phyloP scores from a whole-genome alignment of 1,140 invertebrate genomes.

The Cydia pomonella region DNA sequence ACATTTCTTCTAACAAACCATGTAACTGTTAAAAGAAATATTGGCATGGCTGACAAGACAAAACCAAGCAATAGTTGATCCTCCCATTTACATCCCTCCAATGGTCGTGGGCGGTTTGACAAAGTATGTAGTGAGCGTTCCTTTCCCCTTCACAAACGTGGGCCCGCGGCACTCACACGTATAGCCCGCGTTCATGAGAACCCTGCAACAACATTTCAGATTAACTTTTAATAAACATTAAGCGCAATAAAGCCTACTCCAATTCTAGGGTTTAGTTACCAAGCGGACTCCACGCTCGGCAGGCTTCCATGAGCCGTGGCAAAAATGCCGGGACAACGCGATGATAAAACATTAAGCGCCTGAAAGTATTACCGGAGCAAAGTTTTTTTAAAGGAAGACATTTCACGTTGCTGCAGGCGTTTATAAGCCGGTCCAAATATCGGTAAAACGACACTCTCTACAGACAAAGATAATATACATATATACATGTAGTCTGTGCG shows the following conservation, averaged over 20 bases:
- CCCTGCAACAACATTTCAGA: slow-evolving; percentile 63
- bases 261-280: too few species aligned
- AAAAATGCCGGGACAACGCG: too few species aligned
- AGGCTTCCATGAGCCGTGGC: too few species aligned
- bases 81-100: slow-evolving; percentile 43
- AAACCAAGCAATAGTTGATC: too few species aligned
- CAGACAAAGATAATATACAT: too few species aligned
- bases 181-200: slow-evolving; percentile 91
- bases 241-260: too few species aligned
- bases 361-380: neutral
- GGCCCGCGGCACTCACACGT: slow-evolving; percentile 92
- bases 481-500: too few species aligned
- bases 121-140: slow-evolving; percentile 95
- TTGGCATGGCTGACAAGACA: too few species aligned
- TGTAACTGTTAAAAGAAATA: too few species aligned
- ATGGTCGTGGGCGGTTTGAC: slow-evolving; percentile 86
- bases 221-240: slow-evolving; percentile 10
- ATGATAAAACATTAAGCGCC: neutral
- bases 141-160: slow-evolving; percentile 97
- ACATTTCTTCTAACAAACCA: too few species aligned
- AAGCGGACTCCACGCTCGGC: too few species aligned
- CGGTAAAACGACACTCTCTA: neutral
- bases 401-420: neutral
- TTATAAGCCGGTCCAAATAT: neutral
- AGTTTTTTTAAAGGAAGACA: neutral